Percentiles rank a stretch among this genome's conserved stretches.
These are phyloP conservation scores for Atlantisia rogersi DNA, from an alignment of 2,113 vertebrate genomes.

Conservation along the genomic window DNA sequence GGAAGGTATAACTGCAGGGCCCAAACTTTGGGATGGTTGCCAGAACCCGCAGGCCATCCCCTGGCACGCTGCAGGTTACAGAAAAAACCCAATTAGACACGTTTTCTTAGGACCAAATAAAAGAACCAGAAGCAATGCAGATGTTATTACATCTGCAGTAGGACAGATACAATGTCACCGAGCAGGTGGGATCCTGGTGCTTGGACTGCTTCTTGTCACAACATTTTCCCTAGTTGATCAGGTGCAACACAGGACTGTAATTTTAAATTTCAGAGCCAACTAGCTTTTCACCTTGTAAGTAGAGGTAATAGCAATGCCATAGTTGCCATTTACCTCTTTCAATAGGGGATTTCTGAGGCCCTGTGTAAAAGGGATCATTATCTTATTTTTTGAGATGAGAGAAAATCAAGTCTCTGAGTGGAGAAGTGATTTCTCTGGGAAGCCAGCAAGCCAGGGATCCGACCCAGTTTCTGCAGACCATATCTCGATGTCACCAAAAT, in stretches of 20 bases:
- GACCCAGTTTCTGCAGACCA: not conserved
- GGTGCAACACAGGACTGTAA: not conserved
- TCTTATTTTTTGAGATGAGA: not conserved
- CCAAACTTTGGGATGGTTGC: not conserved
- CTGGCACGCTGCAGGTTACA: not conserved
- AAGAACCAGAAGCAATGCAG: constrained; percentile 4
- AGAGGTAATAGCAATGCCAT: not conserved
- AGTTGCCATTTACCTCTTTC: not conserved
- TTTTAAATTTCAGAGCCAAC: not conserved
- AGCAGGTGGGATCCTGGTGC: not conserved
- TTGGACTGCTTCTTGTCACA: not conserved
- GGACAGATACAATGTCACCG: not conserved
- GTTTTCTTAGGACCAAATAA: not conserved
- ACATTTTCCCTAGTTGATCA: not conserved
- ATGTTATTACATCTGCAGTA: constrained; percentile 32
- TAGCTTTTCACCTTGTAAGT: not conserved
- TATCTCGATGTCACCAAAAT: not conserved
- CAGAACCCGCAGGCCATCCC: not conserved
- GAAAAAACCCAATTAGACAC: not conserved
- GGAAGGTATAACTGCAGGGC: not conserved
- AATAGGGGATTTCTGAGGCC: not conserved
- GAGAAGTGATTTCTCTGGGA: not conserved
- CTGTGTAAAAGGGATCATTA: not conserved
- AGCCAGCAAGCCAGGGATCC: not conserved
- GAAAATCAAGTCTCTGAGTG: not conserved